Evolutionary conservation across 2,797 vertebrate species (phyloP).

Genomic region (Coluber constrictor): DNA sequence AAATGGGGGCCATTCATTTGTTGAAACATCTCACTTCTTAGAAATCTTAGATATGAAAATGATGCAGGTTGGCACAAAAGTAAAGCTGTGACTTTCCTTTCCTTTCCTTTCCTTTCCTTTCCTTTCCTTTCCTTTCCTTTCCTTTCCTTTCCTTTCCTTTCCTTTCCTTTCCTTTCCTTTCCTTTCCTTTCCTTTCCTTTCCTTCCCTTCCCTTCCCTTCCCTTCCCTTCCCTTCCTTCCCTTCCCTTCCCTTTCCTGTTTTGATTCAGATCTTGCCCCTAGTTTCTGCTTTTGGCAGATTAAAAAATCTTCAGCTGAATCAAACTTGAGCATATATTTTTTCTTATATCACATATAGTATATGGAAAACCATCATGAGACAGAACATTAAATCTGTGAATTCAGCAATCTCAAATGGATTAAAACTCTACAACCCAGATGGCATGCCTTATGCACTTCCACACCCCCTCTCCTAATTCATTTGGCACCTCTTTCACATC

Average conservation of each 20-base stretch:
- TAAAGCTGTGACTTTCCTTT: neutral
- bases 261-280: neutral
- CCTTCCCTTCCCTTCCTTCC: too few species aligned
- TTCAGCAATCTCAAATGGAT: neutral
- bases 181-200: too few species aligned
- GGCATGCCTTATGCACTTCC: neutral
- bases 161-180: too few species aligned
- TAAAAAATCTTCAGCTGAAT: neutral
- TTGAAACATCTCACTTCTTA: neutral
- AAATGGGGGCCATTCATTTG: neutral
- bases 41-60: neutral
- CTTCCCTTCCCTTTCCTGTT: neutral
- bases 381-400: neutral
- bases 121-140: too few species aligned
- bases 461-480: neutral
- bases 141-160: too few species aligned
- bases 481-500: neutral
- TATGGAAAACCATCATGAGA: neutral
- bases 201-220: too few species aligned
- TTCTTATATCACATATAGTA: neutral
- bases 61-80: neutral
- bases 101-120: neutral
- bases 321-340: neutral
- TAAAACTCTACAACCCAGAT: neutral
- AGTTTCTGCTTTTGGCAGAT: neutral